phyloP scores from a whole-genome alignment of 2,888 invertebrate genomes.

The Abrostola triplasia region DNA sequence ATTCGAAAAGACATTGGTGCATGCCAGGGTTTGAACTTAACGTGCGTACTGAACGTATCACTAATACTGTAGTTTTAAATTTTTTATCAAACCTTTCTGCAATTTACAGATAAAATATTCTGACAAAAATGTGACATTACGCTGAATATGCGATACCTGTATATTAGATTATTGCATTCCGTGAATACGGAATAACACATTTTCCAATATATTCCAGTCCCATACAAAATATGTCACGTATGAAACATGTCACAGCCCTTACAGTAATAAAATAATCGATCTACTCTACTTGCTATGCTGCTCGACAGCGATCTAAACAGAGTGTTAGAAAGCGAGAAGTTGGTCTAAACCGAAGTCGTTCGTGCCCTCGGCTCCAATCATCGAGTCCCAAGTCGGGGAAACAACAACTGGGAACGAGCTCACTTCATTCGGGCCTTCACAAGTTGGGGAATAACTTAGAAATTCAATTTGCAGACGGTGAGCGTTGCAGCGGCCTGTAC shows the following conservation, averaged over 20 bases:
- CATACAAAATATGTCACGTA: conserved; percentile 28
- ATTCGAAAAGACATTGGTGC: no score
- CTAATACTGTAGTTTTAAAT: no score
- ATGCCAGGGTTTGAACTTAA: no score
- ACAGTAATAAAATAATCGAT: conserved; percentile 51
- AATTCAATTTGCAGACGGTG: conserved; percentile 82
- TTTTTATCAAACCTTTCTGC: no score
- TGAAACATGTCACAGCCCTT: conserved; percentile 23
- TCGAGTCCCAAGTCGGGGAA: conserved; percentile 66
- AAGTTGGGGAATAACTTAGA: conserved; percentile 82
- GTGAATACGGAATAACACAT: conserved; percentile 20
- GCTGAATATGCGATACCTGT: neutral
- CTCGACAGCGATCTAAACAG: conserved; percentile 38
- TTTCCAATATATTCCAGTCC: conserved; percentile 9
- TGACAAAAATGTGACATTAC: neutral
- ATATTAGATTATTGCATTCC: conserved; percentile 26
- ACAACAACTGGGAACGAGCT: conserved; percentile 80
- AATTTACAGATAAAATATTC: no score
- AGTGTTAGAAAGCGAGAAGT: conserved; percentile 56
- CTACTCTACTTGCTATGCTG: conserved; percentile 37
- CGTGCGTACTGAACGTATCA: no score
- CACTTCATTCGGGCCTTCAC: conserved; percentile 80
- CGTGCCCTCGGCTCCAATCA: conserved; percentile 72
- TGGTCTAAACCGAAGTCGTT: conserved; percentile 61
- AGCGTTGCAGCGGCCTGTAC: conserved; percentile 67